Evolutionary conservation across 2,888 invertebrate species (phyloP).

Genomic region (Eudemis profundana): DNA sequence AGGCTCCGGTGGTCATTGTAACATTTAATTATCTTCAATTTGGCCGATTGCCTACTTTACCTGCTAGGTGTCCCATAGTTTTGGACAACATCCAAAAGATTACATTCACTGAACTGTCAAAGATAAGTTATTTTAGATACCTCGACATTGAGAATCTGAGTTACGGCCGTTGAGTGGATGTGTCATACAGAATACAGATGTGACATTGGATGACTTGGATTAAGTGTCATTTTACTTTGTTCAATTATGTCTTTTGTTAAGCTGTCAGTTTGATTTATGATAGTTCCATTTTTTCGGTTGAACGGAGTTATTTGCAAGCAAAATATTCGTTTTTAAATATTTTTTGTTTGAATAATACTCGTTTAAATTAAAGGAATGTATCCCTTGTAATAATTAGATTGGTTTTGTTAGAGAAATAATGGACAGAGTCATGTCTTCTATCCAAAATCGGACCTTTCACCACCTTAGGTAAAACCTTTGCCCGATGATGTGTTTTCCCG

Average conservation of each 20-base stretch:
- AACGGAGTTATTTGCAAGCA: neutral
- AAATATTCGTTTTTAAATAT: neutral
- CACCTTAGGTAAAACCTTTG: too few relatives aligned
- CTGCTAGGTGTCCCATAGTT: conserved; percentile 76
- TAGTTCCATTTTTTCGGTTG: neutral
- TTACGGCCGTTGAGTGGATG: conserved; percentile 59
- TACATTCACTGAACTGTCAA: conserved; percentile 83
- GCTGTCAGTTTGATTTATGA: conserved; percentile 45
- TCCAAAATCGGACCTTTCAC: too few relatives aligned
- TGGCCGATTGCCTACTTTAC: conserved; percentile 81
- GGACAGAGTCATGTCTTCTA: too few relatives aligned
- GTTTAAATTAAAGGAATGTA: too few relatives aligned
- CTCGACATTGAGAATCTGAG: conserved; percentile 77
- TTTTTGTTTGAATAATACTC: too few relatives aligned
- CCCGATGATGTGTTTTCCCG: too few relatives aligned
- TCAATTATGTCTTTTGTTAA: conserved; percentile 45
- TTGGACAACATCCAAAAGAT: conserved; percentile 77
- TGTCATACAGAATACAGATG: conserved; percentile 57
- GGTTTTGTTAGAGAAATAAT: too few relatives aligned
- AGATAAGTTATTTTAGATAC: conserved; percentile 84
- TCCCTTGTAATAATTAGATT: too few relatives aligned
- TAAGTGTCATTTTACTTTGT: conserved; percentile 53
- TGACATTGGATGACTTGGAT: conserved; percentile 60
- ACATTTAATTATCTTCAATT: conserved; percentile 81
- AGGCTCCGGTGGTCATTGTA: conserved; percentile 75